Base-by-base conservation (phyloP, 2,888 invertebrate genomes). In the Latrodectus elegans region DNA sequence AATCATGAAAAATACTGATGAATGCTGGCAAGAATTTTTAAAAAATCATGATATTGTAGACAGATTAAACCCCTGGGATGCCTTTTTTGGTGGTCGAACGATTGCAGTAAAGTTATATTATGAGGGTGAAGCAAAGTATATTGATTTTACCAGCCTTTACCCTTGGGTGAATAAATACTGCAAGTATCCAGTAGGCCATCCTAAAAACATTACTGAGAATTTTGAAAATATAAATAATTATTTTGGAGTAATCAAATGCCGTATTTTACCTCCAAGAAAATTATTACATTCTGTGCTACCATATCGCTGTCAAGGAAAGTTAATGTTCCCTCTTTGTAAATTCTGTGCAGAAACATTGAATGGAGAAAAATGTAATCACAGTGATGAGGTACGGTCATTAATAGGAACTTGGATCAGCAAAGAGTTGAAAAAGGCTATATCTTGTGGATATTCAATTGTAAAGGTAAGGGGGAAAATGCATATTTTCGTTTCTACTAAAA, bases 121-220 rank as follows among this genome's bases (percentile, higher is more conserved):
- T n/a, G 52, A 73, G 12, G 55, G 53, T 17, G 10, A 8, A 3
- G 52, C 55, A 4, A 73, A 53, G 17, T 53, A 73, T 17, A 1
- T 53, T 8, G 53, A 73, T 10, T 73, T 73, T 22, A 53, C 53
- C 0, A 14, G 4, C 14, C 22, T 53, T 9, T 53, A 53, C 8
- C 73, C 73, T 51, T 53, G 73, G 73, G 73, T 73, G 22, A 60
- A 60, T 8, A 60, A 60, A n/a, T 60, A 73, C n/a, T 71, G 71
- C 17, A 22, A 12, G 17, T 77, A 77, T 51, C 77, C 77, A n/a
- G 49, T 14, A 14, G 68, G 77, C 38, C 67, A 77, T 51, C 77
- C 67, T 8, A n/a, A n/a, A 51, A 14, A 68, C 17, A 68, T 77
- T n/a, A 77, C 68, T 1, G 52, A 68, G 51, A 14, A 52, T 4